A percentile compares a stretch with the other conserved stretches of the same genome.
phyloP scores from a whole-genome alignment of 2,797 vertebrate genomes.

The Lepilemur ruficaudatus region DNA sequence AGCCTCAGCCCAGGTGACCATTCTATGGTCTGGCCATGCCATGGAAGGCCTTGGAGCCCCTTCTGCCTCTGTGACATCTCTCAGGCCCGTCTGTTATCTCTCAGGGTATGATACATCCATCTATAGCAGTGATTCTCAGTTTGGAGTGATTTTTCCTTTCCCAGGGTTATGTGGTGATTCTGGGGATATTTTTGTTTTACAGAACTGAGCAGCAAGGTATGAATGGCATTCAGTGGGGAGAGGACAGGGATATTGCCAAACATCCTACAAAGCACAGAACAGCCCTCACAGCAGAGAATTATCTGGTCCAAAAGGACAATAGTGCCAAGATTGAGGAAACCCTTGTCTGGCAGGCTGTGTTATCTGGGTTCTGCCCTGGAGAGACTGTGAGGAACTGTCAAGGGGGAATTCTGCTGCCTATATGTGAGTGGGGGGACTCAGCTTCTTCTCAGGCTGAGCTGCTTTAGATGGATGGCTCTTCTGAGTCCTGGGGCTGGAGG shows the following conservation, averaged over 20 bases:
- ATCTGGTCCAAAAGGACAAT: background rate
- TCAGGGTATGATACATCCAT: background rate
- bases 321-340: background rate
- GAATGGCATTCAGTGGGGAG: background rate
- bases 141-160: background rate
- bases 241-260: background rate
- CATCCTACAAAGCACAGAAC: background rate
- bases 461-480: background rate
- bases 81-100: background rate
- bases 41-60: background rate
- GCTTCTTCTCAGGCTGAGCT: background rate
- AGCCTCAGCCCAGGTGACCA: background rate
- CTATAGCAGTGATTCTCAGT: background rate
- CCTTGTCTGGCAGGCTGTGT: accelerated
- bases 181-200: background rate
- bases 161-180: background rate
- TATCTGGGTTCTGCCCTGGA: background rate
- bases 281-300: background rate
- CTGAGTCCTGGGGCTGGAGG: background rate
- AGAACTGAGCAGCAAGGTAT: background rate
- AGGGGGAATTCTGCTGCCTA: background rate
- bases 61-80: background rate
- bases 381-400: background rate
- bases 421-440: background rate
- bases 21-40: background rate